Evolutionary conservation across 2,113 vertebrate species (phyloP).

Genomic region (Chloropsis cyanopogon): DNA sequence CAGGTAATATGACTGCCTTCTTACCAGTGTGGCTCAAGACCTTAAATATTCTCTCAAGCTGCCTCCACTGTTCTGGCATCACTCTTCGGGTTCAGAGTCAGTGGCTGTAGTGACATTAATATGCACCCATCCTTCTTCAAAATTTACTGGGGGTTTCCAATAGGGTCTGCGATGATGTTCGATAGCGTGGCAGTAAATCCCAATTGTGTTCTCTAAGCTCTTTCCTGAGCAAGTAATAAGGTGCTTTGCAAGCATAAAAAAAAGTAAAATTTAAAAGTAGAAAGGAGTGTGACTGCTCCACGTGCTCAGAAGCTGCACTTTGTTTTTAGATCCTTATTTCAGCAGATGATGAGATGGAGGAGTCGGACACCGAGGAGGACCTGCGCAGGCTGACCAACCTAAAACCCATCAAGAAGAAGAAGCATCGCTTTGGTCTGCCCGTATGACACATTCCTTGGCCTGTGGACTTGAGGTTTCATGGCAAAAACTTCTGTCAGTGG

Average conservation of each 20-base stretch:
- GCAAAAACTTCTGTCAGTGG: constrained; percentile 35
- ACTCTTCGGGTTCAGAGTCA: not conserved
- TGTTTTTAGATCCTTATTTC: constrained; percentile 90
- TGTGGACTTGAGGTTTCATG: constrained; percentile 7
- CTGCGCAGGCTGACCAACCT: constrained; percentile 83
- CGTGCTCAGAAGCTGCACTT: not conserved
- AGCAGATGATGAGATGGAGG: constrained; percentile 97
- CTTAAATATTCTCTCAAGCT: not conserved
- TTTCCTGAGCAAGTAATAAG: not conserved
- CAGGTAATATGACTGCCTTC: not conserved
- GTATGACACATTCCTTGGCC: constrained; percentile 78
- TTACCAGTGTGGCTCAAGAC: not conserved
- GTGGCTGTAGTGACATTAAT: not conserved
- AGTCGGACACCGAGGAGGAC: constrained; percentile 89
- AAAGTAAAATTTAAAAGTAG: not conserved
- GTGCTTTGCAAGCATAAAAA: not conserved
- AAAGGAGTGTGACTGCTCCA: not conserved
- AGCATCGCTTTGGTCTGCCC: constrained; percentile 90
- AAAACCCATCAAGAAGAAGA: constrained; percentile 92
- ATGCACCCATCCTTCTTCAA: not conserved
- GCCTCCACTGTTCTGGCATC: not conserved
- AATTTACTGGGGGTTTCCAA: not conserved
- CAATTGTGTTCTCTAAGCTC: not conserved
- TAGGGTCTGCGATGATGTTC: not conserved
- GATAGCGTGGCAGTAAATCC: not conserved